phyloP scores from a whole-genome alignment of 2,888 invertebrate genomes.

The Hesperia comma region DNA sequence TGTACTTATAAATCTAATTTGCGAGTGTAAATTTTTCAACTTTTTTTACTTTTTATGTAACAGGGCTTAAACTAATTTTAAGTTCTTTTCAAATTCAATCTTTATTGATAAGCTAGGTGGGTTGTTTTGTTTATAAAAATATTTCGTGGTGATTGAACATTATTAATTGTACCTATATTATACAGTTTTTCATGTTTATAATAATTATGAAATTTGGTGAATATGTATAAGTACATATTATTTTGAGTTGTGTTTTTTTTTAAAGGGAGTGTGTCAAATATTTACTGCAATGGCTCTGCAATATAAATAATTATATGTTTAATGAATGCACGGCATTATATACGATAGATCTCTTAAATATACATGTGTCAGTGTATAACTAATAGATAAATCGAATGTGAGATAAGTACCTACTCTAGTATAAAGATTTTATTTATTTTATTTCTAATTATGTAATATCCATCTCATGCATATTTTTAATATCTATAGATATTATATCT shows the following conservation, averaged over 20 bases:
- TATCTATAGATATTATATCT: too few relatives aligned
- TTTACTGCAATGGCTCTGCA: background rate
- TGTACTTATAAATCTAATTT: background rate
- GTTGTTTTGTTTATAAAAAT: background rate
- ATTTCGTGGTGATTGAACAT: background rate
- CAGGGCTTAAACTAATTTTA: background rate
- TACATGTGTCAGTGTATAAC: too few relatives aligned
- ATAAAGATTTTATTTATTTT: too few relatives aligned
- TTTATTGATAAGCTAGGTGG: background rate
- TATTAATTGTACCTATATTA: background rate
- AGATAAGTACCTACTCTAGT: too few relatives aligned
- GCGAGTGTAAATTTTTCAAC: background rate
- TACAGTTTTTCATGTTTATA: background rate
- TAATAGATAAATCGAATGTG: too few relatives aligned
- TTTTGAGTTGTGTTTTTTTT: background rate
- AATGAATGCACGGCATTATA: too few relatives aligned
- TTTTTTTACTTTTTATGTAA: background rate
- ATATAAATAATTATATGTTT: background rate
- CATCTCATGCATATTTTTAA: too few relatives aligned
- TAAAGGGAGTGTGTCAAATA: too few relatives aligned
- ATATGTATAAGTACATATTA: background rate
- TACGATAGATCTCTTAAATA: too few relatives aligned
- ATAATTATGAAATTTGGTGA: background rate
- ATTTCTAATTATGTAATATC: too few relatives aligned
- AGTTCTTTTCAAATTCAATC: background rate